Evolutionary conservation across 2,797 vertebrate species (phyloP), one percentile per base, ranked within the genome.

Genomic region (Rhyacichthys aspro): DNA sequence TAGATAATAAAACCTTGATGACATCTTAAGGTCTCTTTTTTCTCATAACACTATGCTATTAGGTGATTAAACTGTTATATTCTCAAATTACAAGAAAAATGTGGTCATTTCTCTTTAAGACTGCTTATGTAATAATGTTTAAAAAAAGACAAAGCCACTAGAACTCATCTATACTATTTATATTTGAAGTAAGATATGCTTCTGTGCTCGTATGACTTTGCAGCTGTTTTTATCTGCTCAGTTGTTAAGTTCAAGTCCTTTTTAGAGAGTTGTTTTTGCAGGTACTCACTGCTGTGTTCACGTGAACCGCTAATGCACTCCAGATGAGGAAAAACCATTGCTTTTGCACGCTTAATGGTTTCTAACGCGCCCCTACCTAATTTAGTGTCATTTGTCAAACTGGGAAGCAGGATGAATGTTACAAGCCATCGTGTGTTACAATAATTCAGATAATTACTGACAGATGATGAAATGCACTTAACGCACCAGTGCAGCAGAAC

Each of bases 301-400:
- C 44, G 17, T 47, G 43, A 59, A 28, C 10, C 37, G 43, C 37
- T 58, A 15, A 32, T 57, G 59, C 10, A 5, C 34, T n/a, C 43
- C 39, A 49, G 43, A 59, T 49, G 44, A 59, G 7, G 44, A 36
- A 34, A 57, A 67, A 41, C 28, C 46, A 37, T 28, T 16, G 47
- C 36, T 61, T 52, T 36, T 10, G 33, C 42, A 15, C 39, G 23
- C 38, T 28, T 59, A 56, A 59, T 6, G 9, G 36, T 47, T 61
- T 63, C 41, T n/a, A 38, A 63, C 50, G 53, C 34, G 46, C 45
- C 14, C 5, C 34, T 0, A 17, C 28, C 53, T 57, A n/a, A 57
- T 38, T 53, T 41, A 19, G 50, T 39, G 50, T 23, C 37, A 39
- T 37, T 53, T 53, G 50, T 53, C 50, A 14, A 18, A 53, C 50